Evolutionary conservation across 92 coral and sea anemone species (phyloP).

Genomic region (Parazoanthus darwini): DNA sequence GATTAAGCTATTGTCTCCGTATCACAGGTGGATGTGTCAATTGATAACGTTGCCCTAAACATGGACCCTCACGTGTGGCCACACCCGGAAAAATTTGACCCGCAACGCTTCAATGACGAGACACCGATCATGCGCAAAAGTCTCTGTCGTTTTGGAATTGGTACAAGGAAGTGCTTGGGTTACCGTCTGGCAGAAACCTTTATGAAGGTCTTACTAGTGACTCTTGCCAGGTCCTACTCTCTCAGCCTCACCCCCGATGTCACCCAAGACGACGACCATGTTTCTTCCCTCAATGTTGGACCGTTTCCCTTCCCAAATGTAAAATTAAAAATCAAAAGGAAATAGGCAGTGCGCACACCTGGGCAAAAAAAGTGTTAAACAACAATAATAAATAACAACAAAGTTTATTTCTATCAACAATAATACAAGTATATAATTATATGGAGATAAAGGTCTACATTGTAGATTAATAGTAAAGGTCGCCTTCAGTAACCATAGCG

Average conservation of each 20-base stretch:
- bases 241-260: constrained; percentile 57
- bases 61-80: constrained; percentile 67
- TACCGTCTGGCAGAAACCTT: constrained; percentile 76
- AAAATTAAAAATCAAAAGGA: constrained; percentile 49
- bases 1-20: too few relatives aligned
- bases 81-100: constrained; percentile 57
- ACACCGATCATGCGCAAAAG: constrained; percentile 78
- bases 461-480: too few relatives aligned
- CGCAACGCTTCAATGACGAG: constrained; percentile 71
- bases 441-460: too few relatives aligned
- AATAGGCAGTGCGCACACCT: background rate
- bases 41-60: constrained; percentile 70
- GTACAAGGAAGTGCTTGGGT: constrained; percentile 71
- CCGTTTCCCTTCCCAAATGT: constrained; percentile 63
- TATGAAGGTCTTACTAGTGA: constrained; percentile 60
- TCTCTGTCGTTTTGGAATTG: constrained; percentile 71
- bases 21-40: constrained; percentile 62
- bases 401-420: too few relatives aligned
- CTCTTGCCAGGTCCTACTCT: constrained; percentile 27
- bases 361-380: too few relatives aligned
- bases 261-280: constrained; percentile 62
- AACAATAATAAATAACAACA: too few relatives aligned
- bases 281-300: constrained; percentile 59
- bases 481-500: too few relatives aligned
- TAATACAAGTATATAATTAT: too few relatives aligned